Conservation (phyloP, 2,888 invertebrate species). For the Ferrisia virgata region DNA sequence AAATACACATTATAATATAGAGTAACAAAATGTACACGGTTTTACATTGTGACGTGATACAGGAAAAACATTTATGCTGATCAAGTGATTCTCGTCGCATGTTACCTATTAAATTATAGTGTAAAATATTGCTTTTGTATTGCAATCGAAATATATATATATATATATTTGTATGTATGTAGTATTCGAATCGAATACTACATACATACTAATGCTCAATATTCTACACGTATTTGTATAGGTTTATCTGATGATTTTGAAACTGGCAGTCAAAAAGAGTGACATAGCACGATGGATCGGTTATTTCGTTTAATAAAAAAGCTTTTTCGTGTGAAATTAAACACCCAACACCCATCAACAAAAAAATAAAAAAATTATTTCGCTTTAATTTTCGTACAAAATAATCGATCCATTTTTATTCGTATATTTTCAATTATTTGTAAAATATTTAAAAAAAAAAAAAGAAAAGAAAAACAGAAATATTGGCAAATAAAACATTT, state of each 20-base stretch:
- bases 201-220: too few relatives aligned
- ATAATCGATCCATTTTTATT: not conserved
- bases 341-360: too few relatives aligned
- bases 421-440: not conserved
- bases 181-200: not conserved
- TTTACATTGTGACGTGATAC: constrained; percentile 38
- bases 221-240: too few relatives aligned
- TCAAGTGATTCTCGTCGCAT: not conserved
- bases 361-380: too few relatives aligned
- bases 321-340: not conserved
- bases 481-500: constrained; percentile 24
- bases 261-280: not conserved
- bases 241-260: not conserved
- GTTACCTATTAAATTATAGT: not conserved
- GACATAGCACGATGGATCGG: not conserved
- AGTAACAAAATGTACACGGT: constrained; percentile 26
- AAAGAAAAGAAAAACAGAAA: too few relatives aligned
- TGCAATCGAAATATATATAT: too few relatives aligned
- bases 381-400: not conserved
- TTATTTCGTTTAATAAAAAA: not conserved
- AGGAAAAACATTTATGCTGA: constrained; percentile 39
- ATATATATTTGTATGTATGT: too few relatives aligned
- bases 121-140: not conserved
- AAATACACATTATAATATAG: constrained; percentile 31
- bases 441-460: too few relatives aligned